A percentile compares a stretch with the other conserved stretches of the same genome.
phyloP scores from a whole-genome alignment of 2,888 invertebrate genomes.

The Lycocerus yunnanus region DNA sequence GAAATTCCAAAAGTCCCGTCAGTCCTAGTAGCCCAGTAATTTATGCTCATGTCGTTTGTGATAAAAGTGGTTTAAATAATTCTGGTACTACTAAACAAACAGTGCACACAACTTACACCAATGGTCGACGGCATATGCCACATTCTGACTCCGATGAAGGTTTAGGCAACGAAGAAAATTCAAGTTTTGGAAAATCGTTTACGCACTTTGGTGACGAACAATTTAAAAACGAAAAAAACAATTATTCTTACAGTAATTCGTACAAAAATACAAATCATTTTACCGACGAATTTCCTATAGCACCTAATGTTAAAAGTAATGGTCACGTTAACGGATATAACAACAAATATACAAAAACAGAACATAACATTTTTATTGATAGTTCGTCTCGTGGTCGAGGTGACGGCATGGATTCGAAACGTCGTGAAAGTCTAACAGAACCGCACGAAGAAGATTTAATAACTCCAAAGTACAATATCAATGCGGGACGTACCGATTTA shows the following conservation, averaged over 20 bases:
- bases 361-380: slow-evolving; percentile 54
- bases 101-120: slow-evolving; percentile 58
- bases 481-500: slow-evolving; percentile 59
- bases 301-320: slow-evolving; percentile 65
- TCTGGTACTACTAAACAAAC: slow-evolving; percentile 54
- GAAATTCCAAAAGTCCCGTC: slow-evolving; percentile 46
- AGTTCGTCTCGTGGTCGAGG: slow-evolving; percentile 63
- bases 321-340: slow-evolving; percentile 56
- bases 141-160: slow-evolving; percentile 81
- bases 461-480: slow-evolving; percentile 16
- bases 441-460: slow-evolving; percentile 40
- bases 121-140: slow-evolving; percentile 58
- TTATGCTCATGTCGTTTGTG: slow-evolving; percentile 75
- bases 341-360: slow-evolving; percentile 58
- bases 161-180: slow-evolving; percentile 70
- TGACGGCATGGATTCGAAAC: slow-evolving; percentile 69
- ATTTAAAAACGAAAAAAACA: slow-evolving; percentile 28
- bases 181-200: slow-evolving; percentile 51
- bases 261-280: slow-evolving; percentile 56
- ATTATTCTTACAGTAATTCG: slow-evolving; percentile 54
- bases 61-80: slow-evolving; percentile 49
- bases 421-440: slow-evolving; percentile 58
- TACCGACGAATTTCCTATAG: slow-evolving; percentile 60
- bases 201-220: slow-evolving; percentile 57
- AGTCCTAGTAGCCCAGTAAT: slow-evolving; percentile 63